A percentile compares a stretch with the other conserved stretches of the same genome.
These are phyloP conservation scores for Loris lydekkerianus DNA, from an alignment of 2,797 vertebrate genomes.

Conservation along the genomic window DNA sequence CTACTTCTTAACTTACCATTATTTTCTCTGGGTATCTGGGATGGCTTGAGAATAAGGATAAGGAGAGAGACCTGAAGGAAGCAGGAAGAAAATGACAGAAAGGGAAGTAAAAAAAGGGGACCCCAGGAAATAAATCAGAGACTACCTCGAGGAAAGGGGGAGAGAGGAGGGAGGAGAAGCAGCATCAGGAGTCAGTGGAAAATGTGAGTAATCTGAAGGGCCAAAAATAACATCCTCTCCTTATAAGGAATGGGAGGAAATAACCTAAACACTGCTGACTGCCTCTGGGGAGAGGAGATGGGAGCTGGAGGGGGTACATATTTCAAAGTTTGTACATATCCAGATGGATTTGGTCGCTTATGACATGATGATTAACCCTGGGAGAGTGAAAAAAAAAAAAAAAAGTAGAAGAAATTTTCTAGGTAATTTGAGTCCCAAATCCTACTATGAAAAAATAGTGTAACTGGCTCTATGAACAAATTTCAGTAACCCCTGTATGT, in stretches of 20 bases:
- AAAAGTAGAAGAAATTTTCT: not conserved
- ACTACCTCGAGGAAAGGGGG: not conserved
- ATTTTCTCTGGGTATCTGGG: not conserved
- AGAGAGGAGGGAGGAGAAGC: not conserved
- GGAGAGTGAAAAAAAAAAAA: not conserved
- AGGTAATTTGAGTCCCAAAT: not conserved
- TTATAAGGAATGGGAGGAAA: conserved; percentile 20
- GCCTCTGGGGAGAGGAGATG: not conserved
- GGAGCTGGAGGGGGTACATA: not conserved
- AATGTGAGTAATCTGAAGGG: not conserved
- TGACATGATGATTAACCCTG: not conserved
- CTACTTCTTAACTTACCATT: not conserved
- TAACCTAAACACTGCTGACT: not conserved
- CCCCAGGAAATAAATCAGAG: not conserved
- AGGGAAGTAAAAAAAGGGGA: not conserved
- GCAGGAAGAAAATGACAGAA: not conserved
- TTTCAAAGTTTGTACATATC: not conserved
- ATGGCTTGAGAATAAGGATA: not conserved
- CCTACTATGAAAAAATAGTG: not conserved
- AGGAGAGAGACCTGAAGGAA: not conserved
- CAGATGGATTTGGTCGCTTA: not conserved
- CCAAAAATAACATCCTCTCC: not conserved
- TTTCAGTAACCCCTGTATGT: not conserved
- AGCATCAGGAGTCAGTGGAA: not conserved
- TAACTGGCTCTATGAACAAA: not conserved